phyloP scores from a whole-genome alignment of 1,140 invertebrate species.

The Apis florea region DNA sequence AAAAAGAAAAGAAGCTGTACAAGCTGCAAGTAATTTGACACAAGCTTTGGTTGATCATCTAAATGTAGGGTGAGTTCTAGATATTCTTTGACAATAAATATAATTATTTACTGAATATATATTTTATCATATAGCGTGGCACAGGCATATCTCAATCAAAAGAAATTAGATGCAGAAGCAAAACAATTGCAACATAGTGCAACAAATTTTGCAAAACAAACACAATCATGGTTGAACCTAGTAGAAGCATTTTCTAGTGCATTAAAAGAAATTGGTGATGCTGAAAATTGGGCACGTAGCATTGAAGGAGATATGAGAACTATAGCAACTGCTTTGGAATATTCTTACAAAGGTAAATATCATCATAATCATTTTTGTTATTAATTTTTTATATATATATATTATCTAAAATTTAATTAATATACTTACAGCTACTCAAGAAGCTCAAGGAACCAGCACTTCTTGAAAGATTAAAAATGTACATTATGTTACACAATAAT shows the following conservation, averaged over 20 bases:
- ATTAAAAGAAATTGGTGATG: slow-evolving; percentile 98
- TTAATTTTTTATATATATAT: background rate
- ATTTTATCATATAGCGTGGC: slow-evolving; percentile 85
- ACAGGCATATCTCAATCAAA: slow-evolving; percentile 99
- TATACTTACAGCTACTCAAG: slow-evolving; percentile 59
- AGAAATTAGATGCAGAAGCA: slow-evolving; percentile 97
- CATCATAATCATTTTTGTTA: background rate
- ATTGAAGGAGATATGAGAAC: slow-evolving; percentile 98
- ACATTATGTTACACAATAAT: background rate
- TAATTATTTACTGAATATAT: slow-evolving; percentile 18
- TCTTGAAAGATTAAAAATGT: background rate
- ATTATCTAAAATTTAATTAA: background rate
- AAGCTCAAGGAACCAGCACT: slow-evolving; percentile 45
- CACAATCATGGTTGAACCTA: slow-evolving; percentile 95
- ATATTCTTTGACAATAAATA: background rate
- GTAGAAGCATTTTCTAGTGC: slow-evolving; percentile 97
- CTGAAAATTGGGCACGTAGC: slow-evolving; percentile 98
- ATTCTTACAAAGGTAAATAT: slow-evolving; percentile 92
- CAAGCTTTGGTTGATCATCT: slow-evolving; percentile 97
- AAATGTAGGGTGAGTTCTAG: slow-evolving; percentile 92
- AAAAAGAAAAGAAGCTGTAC: slow-evolving; percentile 95
- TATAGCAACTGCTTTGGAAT: slow-evolving; percentile 95
- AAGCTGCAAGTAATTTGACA: slow-evolving; percentile 94
- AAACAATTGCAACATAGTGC: slow-evolving; percentile 97
- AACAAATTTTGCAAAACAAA: slow-evolving; percentile 97